A percentile compares a stretch with the other conserved stretches of the same genome.
phyloP scores from a whole-genome alignment of 2,113 vertebrate species.

The Sinocyclocheilus maitianheensis region DNA sequence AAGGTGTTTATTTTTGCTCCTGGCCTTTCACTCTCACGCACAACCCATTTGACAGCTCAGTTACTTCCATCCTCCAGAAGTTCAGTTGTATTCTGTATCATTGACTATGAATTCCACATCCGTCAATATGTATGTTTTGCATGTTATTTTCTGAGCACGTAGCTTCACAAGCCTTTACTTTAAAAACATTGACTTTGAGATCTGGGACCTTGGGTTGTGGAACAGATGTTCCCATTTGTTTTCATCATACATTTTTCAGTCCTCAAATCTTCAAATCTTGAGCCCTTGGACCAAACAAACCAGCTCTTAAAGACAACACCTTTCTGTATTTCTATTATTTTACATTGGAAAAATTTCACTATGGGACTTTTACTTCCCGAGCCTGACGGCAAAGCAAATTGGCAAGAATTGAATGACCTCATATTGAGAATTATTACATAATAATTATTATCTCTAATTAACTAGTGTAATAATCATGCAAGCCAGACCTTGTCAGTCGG shows the following conservation, averaged over 20 bases:
- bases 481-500: not conserved
- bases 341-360: not conserved
- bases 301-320: not conserved
- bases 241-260: not conserved
- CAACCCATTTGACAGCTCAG: constrained; percentile 2
- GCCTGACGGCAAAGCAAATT: no score
- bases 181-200: not conserved
- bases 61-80: not conserved
- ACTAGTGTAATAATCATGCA: not conserved
- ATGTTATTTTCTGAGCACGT: not conserved
- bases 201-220: not conserved
- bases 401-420: not conserved
- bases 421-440: not conserved
- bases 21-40: constrained; percentile 25
- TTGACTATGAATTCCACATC: not conserved
- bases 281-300: not conserved
- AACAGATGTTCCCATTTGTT: not conserved
- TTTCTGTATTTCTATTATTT: no score
- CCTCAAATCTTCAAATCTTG: not conserved
- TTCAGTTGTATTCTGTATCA: constrained; percentile 21
- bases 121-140: not conserved
- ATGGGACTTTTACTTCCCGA: not conserved
- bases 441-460: not conserved
- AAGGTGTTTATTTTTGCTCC: constrained; percentile 45
- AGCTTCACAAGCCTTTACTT: not conserved